These are phyloP conservation scores for Myotis findleyi DNA, from an alignment of 2,797 vertebrate genomes.

Conservation along the genomic window DNA sequence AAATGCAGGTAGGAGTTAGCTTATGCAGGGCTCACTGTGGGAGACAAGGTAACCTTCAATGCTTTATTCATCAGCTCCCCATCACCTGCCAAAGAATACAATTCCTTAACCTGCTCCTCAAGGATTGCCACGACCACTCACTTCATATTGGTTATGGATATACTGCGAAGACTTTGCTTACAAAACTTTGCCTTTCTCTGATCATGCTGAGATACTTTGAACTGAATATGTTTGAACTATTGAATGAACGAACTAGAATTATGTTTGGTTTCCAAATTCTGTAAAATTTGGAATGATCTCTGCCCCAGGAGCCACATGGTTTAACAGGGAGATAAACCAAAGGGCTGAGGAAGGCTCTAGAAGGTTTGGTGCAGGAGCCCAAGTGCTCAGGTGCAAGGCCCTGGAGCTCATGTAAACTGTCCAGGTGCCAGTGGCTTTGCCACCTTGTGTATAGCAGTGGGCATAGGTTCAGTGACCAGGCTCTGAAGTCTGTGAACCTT, in stretches of 20 bases:
- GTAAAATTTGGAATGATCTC: not conserved
- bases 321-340: not conserved
- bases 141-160: not conserved
- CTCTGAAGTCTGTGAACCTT: not conserved
- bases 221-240: not conserved
- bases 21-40: not conserved
- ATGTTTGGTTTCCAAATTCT: not conserved
- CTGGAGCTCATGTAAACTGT: no score
- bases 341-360: not conserved
- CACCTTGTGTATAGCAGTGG: not conserved
- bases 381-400: not conserved
- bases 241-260: not conserved
- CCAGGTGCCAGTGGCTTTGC: not conserved
- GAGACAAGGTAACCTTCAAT: not conserved
- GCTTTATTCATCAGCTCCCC: not conserved
- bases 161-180: not conserved
- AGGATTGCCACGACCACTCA: no score
- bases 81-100: not conserved
- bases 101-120: not conserved
- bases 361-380: not conserved
- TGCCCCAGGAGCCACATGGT: not conserved
- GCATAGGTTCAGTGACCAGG: not conserved
- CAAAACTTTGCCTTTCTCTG: not conserved
- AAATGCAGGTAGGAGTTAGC: not conserved
- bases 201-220: not conserved